Conservation (phyloP, 2,888 invertebrate genomes). For the Ariolimax columbianus region DNA sequence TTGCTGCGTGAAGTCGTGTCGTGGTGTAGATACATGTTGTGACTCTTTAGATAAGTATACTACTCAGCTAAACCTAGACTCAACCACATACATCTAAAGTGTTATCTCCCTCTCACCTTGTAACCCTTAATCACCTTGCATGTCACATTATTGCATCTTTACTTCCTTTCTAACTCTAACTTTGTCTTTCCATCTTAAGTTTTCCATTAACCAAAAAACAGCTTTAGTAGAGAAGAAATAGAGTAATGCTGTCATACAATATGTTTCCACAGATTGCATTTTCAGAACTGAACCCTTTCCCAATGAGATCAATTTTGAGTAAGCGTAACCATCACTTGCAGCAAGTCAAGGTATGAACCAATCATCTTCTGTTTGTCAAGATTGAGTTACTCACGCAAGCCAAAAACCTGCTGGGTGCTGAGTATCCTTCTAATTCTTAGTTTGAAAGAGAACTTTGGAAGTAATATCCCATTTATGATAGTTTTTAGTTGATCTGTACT, state of each 20-base stretch:
- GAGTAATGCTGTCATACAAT: background rate
- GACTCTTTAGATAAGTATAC: too few relatives aligned
- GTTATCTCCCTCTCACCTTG: background rate
- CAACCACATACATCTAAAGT: too few relatives aligned
- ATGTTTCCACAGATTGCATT: conserved; percentile 74
- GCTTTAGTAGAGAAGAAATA: background rate
- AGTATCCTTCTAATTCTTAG: too few relatives aligned
- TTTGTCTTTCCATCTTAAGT: background rate
- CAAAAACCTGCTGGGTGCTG: too few relatives aligned
- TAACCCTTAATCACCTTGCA: background rate
- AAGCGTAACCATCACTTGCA: conserved; percentile 72
- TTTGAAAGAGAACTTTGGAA: too few relatives aligned
- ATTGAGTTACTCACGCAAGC: background rate
- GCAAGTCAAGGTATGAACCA: conserved; percentile 71
- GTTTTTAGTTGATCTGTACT: too few relatives aligned
- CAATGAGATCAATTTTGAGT: conserved; percentile 70
- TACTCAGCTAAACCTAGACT: too few relatives aligned
- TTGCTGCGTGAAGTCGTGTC: too few relatives aligned
- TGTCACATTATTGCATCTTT: background rate
- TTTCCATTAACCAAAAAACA: background rate
- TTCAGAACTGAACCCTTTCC: conserved; percentile 76
- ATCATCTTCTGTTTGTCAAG: background rate
- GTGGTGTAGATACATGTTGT: too few relatives aligned
- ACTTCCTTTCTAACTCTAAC: background rate
- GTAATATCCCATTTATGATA: too few relatives aligned